Evolutionary conservation across 2,797 vertebrate species (phyloP), one percentile per base, ranked within the genome.

Genomic region (Apogon hyalosoma): DNA sequence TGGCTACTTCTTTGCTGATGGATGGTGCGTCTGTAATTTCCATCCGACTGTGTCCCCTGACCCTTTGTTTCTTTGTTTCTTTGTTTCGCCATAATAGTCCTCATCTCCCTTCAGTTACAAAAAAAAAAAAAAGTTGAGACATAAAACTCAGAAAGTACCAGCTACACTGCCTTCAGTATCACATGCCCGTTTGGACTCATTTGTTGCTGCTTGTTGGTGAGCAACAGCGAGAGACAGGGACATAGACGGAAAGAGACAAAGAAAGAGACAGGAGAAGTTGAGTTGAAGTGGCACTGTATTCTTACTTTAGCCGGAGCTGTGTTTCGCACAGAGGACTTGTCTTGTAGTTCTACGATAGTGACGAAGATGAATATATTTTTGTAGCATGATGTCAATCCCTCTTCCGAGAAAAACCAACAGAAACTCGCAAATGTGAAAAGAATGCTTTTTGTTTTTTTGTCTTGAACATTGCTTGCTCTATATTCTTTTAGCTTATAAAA

Each of bases 101-200:
- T 73, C 82, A 88, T 92, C 79, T 88, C 90, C 90, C 89, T 88
- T 92, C 84, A 61, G 80, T 84, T 91, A 93, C 92, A 92, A 94
- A 45, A 92, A 94, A 28, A 28, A 28, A 24, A 24, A 24, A 24
- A 2, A 24, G 21, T 93, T 93, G 78, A 88, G 84, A 91, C 71
- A 79, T 75, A 90, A 90, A 84, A 90, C 90, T 92, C 91, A 92
- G 93, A 94, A 92, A 92, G 90, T 93, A 94, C 93, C 93, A 95
- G 94, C 93, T 91, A 92, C 93, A 95, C 93, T 94, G 94, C 94
- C 94, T 94, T 92, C 88, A 89, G 88, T 92, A 90, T 91, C 87
- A 90, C 89, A 91, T 77, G 85, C 91, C 89, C 79, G 86, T 90
- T 86, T 83, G 86, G 87, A 92, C 78, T 83, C 80, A 81, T 91